Percentiles rank a stretch among this genome's conserved stretches.
Evolutionary conservation across 1,140 invertebrate genomes (phyloP).

Genomic region (Ostrea denselamellosa): DNA sequence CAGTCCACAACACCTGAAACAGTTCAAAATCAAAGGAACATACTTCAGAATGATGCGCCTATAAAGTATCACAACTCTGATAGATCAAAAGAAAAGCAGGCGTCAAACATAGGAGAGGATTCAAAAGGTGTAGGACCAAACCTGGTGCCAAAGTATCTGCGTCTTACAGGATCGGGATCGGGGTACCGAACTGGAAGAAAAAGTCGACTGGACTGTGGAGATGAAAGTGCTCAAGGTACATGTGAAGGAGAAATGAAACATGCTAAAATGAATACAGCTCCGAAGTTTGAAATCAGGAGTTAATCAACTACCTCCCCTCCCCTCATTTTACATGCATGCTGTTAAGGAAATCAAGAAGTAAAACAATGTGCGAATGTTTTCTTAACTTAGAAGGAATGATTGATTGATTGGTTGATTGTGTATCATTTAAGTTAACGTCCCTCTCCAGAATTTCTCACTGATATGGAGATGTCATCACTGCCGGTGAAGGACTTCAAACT

Average conservation of each 20-base stretch:
- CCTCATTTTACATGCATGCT: too few species aligned
- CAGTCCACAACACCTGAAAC: neutral
- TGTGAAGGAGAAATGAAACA: neutral
- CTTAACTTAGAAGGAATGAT: too few species aligned
- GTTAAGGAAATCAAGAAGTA: too few species aligned
- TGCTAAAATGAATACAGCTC: too few species aligned
- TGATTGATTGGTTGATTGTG: too few species aligned
- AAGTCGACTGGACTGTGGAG: neutral
- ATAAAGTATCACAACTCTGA: neutral
- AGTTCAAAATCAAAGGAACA: neutral
- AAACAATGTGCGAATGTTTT: too few species aligned
- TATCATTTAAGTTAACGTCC: too few species aligned
- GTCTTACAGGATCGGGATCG: neutral
- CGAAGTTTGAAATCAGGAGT: too few species aligned
- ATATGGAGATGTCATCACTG: too few species aligned
- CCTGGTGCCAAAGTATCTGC: neutral
- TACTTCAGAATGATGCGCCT: neutral
- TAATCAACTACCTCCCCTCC: too few species aligned
- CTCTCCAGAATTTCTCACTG: too few species aligned
- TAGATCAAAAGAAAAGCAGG: neutral
- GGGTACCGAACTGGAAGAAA: neutral
- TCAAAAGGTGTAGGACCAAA: neutral
- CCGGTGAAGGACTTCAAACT: too few species aligned
- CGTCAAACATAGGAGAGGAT: neutral
- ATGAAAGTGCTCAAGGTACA: slow-evolving; percentile 4